A percentile compares a stretch with the other conserved stretches of the same genome.
phyloP scores from a whole-genome alignment of 1,140 invertebrate species.

The Caenorhabditis latens region DNA sequence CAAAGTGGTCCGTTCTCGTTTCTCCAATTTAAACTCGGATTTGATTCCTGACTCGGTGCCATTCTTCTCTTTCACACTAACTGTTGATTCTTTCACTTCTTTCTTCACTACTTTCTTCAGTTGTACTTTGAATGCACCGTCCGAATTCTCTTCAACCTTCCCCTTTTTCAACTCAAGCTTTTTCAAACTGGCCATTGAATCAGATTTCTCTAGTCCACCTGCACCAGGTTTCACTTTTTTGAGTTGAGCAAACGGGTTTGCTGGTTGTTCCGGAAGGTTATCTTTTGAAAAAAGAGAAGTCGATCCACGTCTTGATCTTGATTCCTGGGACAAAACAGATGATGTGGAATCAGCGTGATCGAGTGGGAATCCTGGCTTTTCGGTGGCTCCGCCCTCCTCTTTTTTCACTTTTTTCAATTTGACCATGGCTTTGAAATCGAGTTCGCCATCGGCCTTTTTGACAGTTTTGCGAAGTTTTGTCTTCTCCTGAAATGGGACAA shows the following conservation, averaged over 20 bases:
- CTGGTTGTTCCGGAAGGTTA: constrained; percentile 33
- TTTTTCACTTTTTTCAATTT: constrained; percentile 60
- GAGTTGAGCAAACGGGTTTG: constrained; percentile 44
- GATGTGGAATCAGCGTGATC: constrained; percentile 56
- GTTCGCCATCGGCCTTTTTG: constrained; percentile 53
- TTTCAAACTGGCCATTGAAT: constrained; percentile 50
- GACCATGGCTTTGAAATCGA: constrained; percentile 58
- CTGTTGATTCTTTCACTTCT: constrained; percentile 46
- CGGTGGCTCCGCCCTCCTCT: constrained; percentile 44
- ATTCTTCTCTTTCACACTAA: constrained; percentile 49
- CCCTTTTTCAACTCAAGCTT: constrained; percentile 35
- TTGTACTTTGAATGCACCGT: constrained; percentile 52
- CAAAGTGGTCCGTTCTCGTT: constrained; percentile 60
- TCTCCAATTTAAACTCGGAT: constrained; percentile 54
- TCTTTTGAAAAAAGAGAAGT: constrained; percentile 57
- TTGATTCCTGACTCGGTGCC: constrained; percentile 55
- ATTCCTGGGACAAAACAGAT: constrained; percentile 38
- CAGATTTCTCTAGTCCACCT: constrained; percentile 63
- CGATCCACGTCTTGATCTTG: constrained; percentile 35
- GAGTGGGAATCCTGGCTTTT: constrained; percentile 33
- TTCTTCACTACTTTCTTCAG: constrained; percentile 63
- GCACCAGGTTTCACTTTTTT: constrained; percentile 34
- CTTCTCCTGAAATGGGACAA: constrained; percentile 59
- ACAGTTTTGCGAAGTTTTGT: constrained; percentile 58
- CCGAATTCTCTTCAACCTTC: constrained; percentile 60